A percentile compares a stretch with the other conserved stretches of the same genome.
phyloP scores from a whole-genome alignment of 2,113 vertebrate genomes.

The Lagenorhynchus albirostris region DNA sequence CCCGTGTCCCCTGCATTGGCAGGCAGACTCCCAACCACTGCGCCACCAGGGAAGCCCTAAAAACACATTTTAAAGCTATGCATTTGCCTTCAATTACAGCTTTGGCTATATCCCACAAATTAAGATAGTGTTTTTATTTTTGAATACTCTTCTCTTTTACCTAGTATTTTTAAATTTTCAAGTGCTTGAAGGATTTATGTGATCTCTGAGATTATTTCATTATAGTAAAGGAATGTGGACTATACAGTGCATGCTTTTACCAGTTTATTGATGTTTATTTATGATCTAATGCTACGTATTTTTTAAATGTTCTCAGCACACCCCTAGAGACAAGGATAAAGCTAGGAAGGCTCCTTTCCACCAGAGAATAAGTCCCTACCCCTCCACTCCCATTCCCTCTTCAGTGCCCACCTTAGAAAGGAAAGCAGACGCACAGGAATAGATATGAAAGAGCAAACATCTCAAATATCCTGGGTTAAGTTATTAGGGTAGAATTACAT shows the following conservation, averaged over 20 bases:
- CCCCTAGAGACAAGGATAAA: neutral
- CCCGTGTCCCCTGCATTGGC: no score
- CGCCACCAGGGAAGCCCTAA: no score
- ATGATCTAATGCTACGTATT: neutral
- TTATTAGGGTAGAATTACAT: neutral
- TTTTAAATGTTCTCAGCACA: neutral
- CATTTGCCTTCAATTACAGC: neutral
- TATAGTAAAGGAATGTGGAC: neutral
- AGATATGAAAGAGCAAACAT: neutral
- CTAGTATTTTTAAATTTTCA: neutral
- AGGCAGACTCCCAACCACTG: no score
- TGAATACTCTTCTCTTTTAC: neutral
- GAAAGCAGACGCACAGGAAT: neutral
- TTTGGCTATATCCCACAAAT: neutral
- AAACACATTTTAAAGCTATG: neutral
- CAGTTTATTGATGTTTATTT: neutral
- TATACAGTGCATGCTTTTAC: neutral
- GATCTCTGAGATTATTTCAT: neutral
- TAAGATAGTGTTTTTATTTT: neutral
- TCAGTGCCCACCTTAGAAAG: neutral
- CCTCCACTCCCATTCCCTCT: neutral
- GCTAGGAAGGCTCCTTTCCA: neutral
- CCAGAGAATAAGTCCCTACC: no score
- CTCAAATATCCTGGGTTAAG: neutral
- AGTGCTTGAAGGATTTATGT: neutral